phyloP scores from a whole-genome alignment of 2,888 invertebrate species.

The Sinodicranocentrus sp. region DNA sequence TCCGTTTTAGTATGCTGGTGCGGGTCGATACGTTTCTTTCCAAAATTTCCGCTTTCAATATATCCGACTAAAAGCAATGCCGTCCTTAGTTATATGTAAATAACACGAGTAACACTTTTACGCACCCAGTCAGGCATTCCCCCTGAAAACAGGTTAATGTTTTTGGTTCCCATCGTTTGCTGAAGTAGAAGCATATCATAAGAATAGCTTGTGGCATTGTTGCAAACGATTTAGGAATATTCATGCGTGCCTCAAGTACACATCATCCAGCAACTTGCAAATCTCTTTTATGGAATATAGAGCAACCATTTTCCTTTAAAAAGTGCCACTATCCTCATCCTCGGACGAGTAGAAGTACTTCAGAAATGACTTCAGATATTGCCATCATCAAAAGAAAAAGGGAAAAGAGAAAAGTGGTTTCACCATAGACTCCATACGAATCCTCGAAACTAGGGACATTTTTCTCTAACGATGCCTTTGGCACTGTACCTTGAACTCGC shows the following conservation, averaged over 20 bases:
- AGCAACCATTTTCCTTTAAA: background rate
- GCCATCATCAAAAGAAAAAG: constrained; percentile 7
- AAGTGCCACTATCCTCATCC: no score
- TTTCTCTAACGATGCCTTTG: background rate
- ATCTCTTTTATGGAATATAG: background rate
- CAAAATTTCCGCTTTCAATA: no score
- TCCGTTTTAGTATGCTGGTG: no score
- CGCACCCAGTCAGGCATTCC: no score
- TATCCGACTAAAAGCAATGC: no score
- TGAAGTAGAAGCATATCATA: no score
- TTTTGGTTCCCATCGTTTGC: no score
- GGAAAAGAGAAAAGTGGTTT: constrained; percentile 12
- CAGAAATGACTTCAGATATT: constrained; percentile 39
- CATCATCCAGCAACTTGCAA: background rate
- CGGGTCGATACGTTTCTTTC: no score
- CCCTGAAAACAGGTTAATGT: no score
- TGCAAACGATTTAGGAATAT: background rate
- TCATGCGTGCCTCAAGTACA: constrained; percentile 16
- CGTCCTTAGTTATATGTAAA: no score
- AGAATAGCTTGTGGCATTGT: background rate
- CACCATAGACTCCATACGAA: constrained; percentile 21
- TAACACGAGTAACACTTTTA: no score
- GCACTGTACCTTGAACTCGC: constrained; percentile 22
- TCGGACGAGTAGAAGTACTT: constrained; percentile 17
- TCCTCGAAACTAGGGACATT: background rate